Conservation (phyloP, 2,113 vertebrate genomes). For the Turdus rufiventris region DNA sequence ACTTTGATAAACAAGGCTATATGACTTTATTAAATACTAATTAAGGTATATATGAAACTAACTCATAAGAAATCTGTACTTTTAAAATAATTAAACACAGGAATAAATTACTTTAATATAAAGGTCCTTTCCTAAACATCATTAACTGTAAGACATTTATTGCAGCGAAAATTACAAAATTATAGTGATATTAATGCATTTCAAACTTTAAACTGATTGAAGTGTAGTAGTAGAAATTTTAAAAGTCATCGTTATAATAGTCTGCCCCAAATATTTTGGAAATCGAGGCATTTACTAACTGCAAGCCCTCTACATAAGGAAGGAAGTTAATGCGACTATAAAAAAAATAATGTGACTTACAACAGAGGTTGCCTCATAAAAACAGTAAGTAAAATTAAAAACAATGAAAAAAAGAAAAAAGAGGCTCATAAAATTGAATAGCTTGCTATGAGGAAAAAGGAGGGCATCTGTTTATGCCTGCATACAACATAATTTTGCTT, state of each 20-base stretch:
- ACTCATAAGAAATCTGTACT: constrained; percentile 38
- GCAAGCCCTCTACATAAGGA: constrained; percentile 64
- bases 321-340: constrained; percentile 71
- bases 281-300: constrained; percentile 78
- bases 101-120: constrained; percentile 71
- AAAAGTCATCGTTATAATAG: constrained; percentile 75
- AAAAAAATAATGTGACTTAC: constrained; percentile 78
- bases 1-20: constrained; percentile 77
- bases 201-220: constrained; percentile 80
- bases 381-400: constrained; percentile 79
- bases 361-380: constrained; percentile 73
- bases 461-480: constrained; percentile 21
- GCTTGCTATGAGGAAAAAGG: constrained; percentile 39
- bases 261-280: constrained; percentile 82
- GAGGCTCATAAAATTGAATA: constrained; percentile 71
- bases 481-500: constrained; percentile 15
- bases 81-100: constrained; percentile 63
- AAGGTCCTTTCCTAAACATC: constrained; percentile 57
- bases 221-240: constrained; percentile 73
- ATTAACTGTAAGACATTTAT: constrained; percentile 71
- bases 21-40: constrained; percentile 71
- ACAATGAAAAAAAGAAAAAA: constrained; percentile 61
- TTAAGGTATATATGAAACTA: constrained; percentile 61
- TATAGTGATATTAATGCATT: constrained; percentile 75
- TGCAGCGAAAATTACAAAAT: constrained; percentile 72